Conservation (phyloP, 2,113 vertebrate genomes). For the Chionomys nivalis region DNA sequence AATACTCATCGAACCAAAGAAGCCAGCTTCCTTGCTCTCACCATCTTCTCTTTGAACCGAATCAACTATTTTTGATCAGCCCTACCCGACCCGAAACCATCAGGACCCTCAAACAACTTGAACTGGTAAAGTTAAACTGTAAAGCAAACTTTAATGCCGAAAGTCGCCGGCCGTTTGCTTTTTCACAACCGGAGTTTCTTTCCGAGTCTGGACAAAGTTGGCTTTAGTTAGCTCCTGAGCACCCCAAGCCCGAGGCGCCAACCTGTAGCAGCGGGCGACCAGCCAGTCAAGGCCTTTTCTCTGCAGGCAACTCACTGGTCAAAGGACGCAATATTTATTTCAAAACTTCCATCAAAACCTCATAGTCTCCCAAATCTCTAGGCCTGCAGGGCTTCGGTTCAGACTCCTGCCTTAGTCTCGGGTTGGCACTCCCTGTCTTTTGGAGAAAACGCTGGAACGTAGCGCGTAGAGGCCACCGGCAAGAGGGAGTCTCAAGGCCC, state of each 20-base stretch:
- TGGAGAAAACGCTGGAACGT: background rate
- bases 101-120: background rate
- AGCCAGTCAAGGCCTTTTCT: background rate
- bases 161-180: background rate
- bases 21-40: background rate
- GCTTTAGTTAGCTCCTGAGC: conserved; percentile 3
- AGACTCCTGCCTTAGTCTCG: background rate
- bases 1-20: background rate
- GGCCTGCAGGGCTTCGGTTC: background rate
- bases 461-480: background rate
- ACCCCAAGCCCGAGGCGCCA: conserved; percentile 23
- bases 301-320: background rate
- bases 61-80: background rate
- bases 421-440: background rate
- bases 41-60: background rate
- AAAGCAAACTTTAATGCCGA: conserved; percentile 49
- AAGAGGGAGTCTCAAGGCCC: background rate
- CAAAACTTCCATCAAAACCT: background rate
- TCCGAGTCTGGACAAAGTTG: conserved; percentile 2
- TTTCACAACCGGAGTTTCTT: conserved; percentile 48
- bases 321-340: conserved; percentile 55
- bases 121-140: background rate
- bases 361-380: background rate
- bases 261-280: background rate
- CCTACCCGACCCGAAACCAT: background rate